phyloP scores from a whole-genome alignment of 2,888 invertebrate species.

The Nomada goodeniana region DNA sequence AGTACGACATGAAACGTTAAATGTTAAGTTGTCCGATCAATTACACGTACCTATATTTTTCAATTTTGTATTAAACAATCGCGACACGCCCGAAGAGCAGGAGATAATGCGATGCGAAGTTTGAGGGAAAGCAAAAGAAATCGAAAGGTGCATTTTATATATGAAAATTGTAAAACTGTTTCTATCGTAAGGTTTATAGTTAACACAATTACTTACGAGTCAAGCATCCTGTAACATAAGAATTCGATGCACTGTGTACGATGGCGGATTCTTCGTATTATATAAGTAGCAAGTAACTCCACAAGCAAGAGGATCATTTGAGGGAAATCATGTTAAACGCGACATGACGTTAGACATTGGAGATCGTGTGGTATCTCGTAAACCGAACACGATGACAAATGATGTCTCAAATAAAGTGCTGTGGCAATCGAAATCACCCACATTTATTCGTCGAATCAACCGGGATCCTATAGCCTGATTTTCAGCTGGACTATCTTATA shows the following conservation, averaged over 20 bases:
- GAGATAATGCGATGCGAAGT: constrained; percentile 1
- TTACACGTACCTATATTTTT: constrained; percentile 37
- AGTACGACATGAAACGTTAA: neutral
- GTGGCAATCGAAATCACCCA: constrained; percentile 66
- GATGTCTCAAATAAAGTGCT: constrained; percentile 68
- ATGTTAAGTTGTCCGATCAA: constrained; percentile 18
- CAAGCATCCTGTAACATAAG: constrained; percentile 56
- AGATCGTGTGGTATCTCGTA: constrained; percentile 46
- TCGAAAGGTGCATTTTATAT: constrained; percentile 44
- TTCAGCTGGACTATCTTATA: constrained; percentile 41
- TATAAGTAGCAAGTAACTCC: constrained; percentile 50
- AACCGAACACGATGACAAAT: constrained; percentile 42
- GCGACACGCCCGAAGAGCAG: constrained; percentile 17
- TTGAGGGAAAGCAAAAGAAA: neutral
- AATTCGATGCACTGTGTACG: constrained; percentile 58
- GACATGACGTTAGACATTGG: constrained; percentile 19
- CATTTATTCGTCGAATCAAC: constrained; percentile 66
- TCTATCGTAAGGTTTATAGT: constrained; percentile 51
- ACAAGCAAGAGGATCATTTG: constrained; percentile 37
- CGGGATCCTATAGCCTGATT: constrained; percentile 58
- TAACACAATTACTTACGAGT: constrained; percentile 51
- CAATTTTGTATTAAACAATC: constrained; percentile 4
- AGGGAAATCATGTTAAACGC: constrained; percentile 43
- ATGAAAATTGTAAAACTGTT: constrained; percentile 56
- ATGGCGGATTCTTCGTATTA: constrained; percentile 57